Evolutionary conservation across 1,140 invertebrate species (phyloP), one percentile per base, ranked within the genome.

Genomic region (Adelges cooleyi): DNA sequence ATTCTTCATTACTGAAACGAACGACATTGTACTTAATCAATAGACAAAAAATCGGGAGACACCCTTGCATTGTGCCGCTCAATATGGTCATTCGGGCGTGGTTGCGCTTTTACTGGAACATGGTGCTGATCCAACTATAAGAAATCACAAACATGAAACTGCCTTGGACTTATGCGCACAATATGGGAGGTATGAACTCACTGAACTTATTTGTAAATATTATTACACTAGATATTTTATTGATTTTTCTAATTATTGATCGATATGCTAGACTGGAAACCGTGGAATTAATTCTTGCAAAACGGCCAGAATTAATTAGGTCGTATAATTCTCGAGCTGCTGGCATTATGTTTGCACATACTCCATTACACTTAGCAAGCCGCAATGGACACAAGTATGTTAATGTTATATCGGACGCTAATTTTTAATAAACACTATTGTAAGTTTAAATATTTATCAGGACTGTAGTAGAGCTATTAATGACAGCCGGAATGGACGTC

Each of bases 31-130:
- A 66, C 53, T 65, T 44, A 36, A 38, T 36, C 67, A 23, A 81
- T 80, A 95, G 88, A 97, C 94, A 54, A 84, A 87, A 71, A 89
- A 92, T 75, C 87, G 90, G 71, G 94, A 98, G 75, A 95, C 94
- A 22, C 87, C 94, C 13, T 78, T 98, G 67, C 90, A 97, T 73
- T 92, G 88, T 74, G 93, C 94, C 1, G 87, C 93, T 54, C 93
- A 98, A 74, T 95, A 94, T 76, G 95, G 94, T 9, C 91, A 95
- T 74, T 87, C 86, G 52, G 83, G 84, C 66, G 91, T 94, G n/a
- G 87, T 97, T 50, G 81, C 82, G 33, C 82, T 92, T 71, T 80
- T 98, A 68, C 77, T 98, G 62, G 81, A 92, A 69, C 82, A 88
- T 70, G 84, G 87, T 68, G 92, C 91, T 69, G 91, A 98, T 80